Base-by-base conservation (phyloP, 1,140 invertebrate species). In the Rhagoletis pomonella region DNA sequence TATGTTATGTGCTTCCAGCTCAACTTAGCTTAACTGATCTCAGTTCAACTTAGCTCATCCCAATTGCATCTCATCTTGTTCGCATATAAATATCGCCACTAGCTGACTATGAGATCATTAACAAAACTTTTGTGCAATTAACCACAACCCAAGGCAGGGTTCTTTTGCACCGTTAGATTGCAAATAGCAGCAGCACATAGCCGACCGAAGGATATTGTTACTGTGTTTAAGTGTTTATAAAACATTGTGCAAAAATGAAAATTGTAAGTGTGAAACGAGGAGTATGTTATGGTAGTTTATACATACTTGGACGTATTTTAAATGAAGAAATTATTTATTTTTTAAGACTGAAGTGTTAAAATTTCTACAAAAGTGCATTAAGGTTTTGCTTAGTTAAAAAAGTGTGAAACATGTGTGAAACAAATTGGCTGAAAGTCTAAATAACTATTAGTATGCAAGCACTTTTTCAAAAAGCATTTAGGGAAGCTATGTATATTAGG, bases 41-140 rank as follows among this genome's bases (percentile, higher is more conserved):
- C 47, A 50, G 47, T 47, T 81, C 59, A 69, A 64, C 50, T 50
- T 42, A 86, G 64, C 85, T 39, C 60, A 44, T 69, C 55, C 67
- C 55, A 65, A n/a, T 87, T 88, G 87, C 64, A 86, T 47, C 85
- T 77, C 87, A 88, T 88, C 85, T 85, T 67, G 39, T 44, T 65
- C 42, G 89, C 86, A 90, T 92, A 92, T 92, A 92, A 92, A 92
- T 92, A 92, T 90, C 89, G 89, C 90, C 89, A 89, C 88, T 89
- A 90, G 90, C 90, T 90, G 90, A 90, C 90, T 90, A 90, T 87
- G 91, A 91, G 89, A 92, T 92, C 91, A 92, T 92, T 91, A 92
- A 92, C 89, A 90, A 90, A 91, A 89, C 91, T 87, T 89, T 90
- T 90, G 90, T 91, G 91, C 91, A 92, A 91, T 92, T 91, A 91